A percentile compares a stretch with the other conserved stretches of the same genome.
Evolutionary conservation across 1,140 invertebrate genomes (phyloP).

Genomic region (Cydia splendana): DNA sequence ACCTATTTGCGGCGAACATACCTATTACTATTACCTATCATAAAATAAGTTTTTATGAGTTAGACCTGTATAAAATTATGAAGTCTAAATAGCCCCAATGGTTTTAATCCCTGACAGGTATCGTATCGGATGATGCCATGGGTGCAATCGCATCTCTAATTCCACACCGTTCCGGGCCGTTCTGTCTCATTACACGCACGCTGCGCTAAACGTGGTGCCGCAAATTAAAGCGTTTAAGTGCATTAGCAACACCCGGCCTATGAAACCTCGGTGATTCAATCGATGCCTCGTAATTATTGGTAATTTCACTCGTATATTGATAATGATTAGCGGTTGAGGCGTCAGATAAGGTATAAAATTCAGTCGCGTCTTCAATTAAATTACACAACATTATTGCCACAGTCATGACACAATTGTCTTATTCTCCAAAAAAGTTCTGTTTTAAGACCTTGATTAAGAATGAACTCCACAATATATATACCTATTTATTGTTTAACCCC

Average conservation of each 20-base stretch:
- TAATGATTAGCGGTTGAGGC: background rate
- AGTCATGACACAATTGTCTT: background rate
- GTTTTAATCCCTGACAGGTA: background rate
- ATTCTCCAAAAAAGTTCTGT: background rate
- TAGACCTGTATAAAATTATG: background rate
- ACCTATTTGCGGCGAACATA: too few relatives aligned
- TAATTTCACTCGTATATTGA: background rate
- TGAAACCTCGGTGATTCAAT: slow-evolving; percentile 13
- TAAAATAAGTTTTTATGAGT: too few relatives aligned
- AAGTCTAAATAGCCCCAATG: background rate
- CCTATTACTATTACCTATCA: too few relatives aligned
- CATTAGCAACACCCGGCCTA: slow-evolving; percentile 21
- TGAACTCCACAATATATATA: too few relatives aligned
- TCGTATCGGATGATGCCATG: background rate
- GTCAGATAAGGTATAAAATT: background rate
- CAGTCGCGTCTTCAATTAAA: background rate
- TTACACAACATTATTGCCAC: too few relatives aligned
- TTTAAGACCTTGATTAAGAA: too few relatives aligned
- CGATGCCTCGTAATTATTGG: slow-evolving; percentile 12
- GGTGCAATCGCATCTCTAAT: slow-evolving; percentile 6
- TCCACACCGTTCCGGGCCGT: slow-evolving; percentile 2
- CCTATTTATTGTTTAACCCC: too few relatives aligned
- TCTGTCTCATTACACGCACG: slow-evolving; percentile 26
- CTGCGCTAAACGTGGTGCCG: slow-evolving; percentile 10
- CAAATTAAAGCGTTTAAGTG: slow-evolving; percentile 29